These are phyloP conservation scores for Odocoileus hemionus DNA, from an alignment of 2,113 vertebrate genomes.

Conservation along the genomic window DNA sequence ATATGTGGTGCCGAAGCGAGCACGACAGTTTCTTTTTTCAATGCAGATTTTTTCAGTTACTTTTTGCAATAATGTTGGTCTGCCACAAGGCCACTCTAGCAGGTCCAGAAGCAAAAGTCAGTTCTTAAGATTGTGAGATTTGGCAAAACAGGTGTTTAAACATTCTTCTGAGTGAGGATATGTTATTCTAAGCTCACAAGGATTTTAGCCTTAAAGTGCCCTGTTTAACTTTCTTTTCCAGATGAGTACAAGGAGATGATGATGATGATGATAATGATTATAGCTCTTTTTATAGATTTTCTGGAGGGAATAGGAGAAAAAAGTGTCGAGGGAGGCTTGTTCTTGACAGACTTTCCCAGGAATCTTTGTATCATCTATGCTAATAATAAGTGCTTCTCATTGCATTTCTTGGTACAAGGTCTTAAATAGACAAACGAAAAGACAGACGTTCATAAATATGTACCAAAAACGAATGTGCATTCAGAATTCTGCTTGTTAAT, in stretches of 20 bases:
- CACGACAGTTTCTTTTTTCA: background rate
- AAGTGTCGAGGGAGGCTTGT: background rate
- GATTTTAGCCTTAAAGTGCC: background rate
- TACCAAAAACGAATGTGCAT: background rate
- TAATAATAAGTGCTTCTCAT: background rate
- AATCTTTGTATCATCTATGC: background rate
- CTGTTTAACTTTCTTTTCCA: background rate
- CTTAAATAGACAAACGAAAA: constrained; percentile 24
- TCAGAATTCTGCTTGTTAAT: background rate
- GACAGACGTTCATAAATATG: background rate
- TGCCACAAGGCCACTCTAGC: background rate
- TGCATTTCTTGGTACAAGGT: background rate
- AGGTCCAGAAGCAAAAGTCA: background rate
- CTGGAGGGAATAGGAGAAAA: background rate
- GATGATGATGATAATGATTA: background rate
- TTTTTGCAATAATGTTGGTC: background rate
- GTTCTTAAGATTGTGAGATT: background rate
- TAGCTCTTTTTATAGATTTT: constrained; percentile 6
- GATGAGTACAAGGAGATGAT: background rate
- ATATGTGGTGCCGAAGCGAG: too few relatives aligned
- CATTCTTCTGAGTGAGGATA: background rate
- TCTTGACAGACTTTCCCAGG: background rate
- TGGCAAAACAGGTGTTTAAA: background rate
- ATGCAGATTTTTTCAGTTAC: background rate
- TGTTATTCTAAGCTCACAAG: background rate